Percentiles rank a stretch among this genome's conserved stretches.
Evolutionary conservation across 2,113 vertebrate genomes (phyloP).

Genomic region (Tragelaphus imberbis): DNA sequence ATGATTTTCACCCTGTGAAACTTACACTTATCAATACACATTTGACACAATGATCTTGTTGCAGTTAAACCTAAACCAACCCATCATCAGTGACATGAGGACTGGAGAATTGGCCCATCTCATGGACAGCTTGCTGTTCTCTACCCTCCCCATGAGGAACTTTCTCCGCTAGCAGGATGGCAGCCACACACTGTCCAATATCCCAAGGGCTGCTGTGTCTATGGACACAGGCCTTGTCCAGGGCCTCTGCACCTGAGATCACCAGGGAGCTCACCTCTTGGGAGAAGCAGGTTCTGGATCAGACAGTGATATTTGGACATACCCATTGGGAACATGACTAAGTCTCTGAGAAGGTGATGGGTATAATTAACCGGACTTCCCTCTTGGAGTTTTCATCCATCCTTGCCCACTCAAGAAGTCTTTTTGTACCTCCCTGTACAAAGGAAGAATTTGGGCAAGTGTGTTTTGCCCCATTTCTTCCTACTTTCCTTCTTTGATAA

Average conservation of each 20-base stretch:
- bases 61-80: not conserved
- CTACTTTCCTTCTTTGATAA: not conserved
- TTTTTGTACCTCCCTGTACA: not conserved
- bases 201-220: not conserved
- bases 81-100: too few species aligned
- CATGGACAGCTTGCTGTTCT: not conserved
- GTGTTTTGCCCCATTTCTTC: not conserved
- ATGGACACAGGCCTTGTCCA: too few species aligned
- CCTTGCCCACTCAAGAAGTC: not conserved
- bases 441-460: not conserved
- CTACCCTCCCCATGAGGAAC: not conserved
- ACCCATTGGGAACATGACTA: not conserved
- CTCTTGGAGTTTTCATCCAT: not conserved
- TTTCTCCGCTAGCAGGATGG: not conserved
- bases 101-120: not conserved
- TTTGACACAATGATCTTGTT: not conserved
- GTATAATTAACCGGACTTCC: not conserved
- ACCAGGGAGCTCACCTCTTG: not conserved
- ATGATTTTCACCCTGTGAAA: not conserved
- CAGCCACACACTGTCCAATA: not conserved
- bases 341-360: not conserved
- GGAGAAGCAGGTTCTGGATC: not conserved
- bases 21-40: not conserved
- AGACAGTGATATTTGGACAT: not conserved
- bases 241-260: not conserved